A percentile compares a stretch with the other conserved stretches of the same genome.
phyloP scores from a whole-genome alignment of 2,113 vertebrate genomes.

The Cynoglossus semilaevis region DNA sequence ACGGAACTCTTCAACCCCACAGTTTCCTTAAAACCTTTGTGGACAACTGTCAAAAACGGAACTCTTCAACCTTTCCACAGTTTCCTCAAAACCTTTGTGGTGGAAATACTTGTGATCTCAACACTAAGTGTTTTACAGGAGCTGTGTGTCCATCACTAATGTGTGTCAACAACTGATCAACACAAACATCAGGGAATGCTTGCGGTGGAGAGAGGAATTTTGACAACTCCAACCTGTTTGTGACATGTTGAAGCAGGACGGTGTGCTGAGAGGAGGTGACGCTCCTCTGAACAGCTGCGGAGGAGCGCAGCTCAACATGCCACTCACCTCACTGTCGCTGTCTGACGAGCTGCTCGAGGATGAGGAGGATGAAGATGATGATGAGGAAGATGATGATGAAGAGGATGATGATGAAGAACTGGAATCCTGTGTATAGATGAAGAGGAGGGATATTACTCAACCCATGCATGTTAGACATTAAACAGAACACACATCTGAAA shows the following conservation, averaged over 20 bases:
- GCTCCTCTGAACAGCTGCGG: neutral
- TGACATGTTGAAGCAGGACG: constrained; percentile 16
- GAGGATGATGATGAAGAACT: constrained; percentile 37
- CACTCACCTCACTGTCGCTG: constrained; percentile 66
- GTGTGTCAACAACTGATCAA: neutral
- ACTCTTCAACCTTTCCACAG: no score
- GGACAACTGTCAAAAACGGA: constrained; percentile 31
- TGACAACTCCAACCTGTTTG: neutral
- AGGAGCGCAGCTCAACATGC: no score
- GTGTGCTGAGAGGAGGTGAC: neutral
- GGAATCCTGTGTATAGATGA: constrained; percentile 45
- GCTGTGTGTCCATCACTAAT: no score
- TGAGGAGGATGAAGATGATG: constrained; percentile 49
- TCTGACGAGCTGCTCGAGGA: constrained; percentile 64
- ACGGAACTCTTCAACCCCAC: neutral
- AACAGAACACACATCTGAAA: neutral
- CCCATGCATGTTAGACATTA: neutral
- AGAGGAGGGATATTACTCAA: neutral
- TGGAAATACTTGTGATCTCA: neutral
- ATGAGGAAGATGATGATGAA: constrained; percentile 27
- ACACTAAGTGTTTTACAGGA: no score
- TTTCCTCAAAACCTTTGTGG: neutral
- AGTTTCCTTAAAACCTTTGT: neutral
- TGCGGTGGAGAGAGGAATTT: neutral
- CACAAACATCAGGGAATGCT: neutral